These are phyloP conservation scores for Tolypeutes matacus DNA, from an alignment of 2,797 vertebrate species.

Conservation along the genomic window DNA sequence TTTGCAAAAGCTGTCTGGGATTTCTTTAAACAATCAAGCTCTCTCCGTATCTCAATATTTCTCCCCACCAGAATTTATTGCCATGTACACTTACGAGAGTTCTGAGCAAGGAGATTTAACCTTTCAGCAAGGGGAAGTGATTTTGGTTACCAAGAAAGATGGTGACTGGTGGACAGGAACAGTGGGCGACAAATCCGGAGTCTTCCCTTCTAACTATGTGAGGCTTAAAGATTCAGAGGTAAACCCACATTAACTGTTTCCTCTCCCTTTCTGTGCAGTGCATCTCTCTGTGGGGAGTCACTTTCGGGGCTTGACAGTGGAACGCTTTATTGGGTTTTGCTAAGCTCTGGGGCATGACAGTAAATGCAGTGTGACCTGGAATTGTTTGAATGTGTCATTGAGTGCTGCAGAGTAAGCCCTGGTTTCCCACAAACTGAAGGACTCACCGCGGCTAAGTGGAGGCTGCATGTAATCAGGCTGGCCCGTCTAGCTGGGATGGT, in stretches of 20 bases:
- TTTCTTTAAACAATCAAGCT: constrained; percentile 78
- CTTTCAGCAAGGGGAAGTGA: constrained; percentile 98
- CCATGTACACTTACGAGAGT: constrained; percentile 99
- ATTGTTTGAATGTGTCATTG: not conserved
- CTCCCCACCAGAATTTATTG: constrained; percentile 93
- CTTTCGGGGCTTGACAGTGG: not conserved
- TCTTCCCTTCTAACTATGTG: constrained; percentile 99
- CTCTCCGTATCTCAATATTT: constrained; percentile 83
- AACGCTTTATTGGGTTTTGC: constrained; percentile 29
- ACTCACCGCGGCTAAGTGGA: not conserved
- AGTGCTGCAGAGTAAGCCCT: not conserved
- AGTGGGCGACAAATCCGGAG: constrained; percentile 94
- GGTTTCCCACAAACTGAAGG: not conserved
- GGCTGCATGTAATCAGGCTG: not conserved
- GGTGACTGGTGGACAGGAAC: constrained; percentile 99
- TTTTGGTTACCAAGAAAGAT: constrained; percentile 98
- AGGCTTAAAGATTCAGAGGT: constrained; percentile 95
- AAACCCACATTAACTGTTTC: constrained; percentile 81
- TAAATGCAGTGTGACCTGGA: not conserved
- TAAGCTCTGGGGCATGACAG: not conserved
- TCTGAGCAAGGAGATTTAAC: constrained; percentile 98
- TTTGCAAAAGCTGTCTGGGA: constrained; percentile 77
- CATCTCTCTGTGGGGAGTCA: constrained; percentile 42
- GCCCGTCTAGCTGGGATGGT: not conserved
- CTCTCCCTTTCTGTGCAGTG: constrained; percentile 54